These are phyloP conservation scores for Perca fluviatilis DNA, from an alignment of 2,113 vertebrate genomes.

Conservation along the genomic window DNA sequence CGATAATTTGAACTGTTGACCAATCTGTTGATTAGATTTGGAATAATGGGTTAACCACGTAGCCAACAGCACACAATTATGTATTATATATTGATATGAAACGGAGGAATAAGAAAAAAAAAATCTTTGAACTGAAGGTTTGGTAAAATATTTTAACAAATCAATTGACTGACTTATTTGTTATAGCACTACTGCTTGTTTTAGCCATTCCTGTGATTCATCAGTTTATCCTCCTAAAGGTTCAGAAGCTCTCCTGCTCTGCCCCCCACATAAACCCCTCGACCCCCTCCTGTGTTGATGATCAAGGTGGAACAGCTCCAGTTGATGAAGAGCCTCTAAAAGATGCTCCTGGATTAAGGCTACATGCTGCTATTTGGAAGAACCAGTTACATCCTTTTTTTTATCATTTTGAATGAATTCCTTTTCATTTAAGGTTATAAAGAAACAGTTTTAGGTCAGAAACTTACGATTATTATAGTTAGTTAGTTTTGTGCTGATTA, in stretches of 20 bases:
- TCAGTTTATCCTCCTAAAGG: slow-evolving; percentile 8
- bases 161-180: not conserved
- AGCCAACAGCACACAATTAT: not conserved
- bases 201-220: slow-evolving; percentile 14
- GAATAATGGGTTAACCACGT: not conserved
- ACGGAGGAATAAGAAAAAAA: not conserved
- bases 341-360: slow-evolving; percentile 44
- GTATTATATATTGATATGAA: not conserved
- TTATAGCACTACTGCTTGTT: not conserved
- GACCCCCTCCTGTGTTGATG: slow-evolving; percentile 47
- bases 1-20: too few species aligned
- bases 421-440: slow-evolving; percentile 48
- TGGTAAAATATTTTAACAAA: not conserved
- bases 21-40: not conserved
- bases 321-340: slow-evolving; percentile 64
- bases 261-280: not conserved
- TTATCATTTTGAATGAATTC: slow-evolving; percentile 39
- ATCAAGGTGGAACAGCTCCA: slow-evolving; percentile 51
- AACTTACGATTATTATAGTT: not conserved
- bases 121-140: not conserved
- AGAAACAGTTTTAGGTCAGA: not conserved
- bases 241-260: slow-evolving; percentile 8
- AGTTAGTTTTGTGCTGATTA: not conserved
- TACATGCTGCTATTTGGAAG: slow-evolving; percentile 57
- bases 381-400: slow-evolving; percentile 4